Conservation (phyloP, 2,113 vertebrate genomes). For the Corythornis cristatus region DNA sequence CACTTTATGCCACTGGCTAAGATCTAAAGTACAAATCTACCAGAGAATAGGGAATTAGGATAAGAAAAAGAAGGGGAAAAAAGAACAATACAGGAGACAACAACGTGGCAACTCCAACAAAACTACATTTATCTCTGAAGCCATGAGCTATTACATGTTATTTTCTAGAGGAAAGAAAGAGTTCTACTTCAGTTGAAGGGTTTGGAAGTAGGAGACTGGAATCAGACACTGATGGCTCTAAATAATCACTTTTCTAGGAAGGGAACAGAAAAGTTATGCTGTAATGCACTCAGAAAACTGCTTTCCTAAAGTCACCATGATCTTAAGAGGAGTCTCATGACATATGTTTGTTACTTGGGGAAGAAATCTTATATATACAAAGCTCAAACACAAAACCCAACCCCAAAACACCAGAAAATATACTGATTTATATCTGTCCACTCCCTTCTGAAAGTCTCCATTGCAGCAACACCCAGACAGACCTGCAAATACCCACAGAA, state of each 20-base stretch:
- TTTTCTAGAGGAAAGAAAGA: background rate
- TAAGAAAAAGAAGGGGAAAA: background rate
- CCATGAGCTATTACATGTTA: background rate
- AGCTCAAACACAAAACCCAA: background rate
- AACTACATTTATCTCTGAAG: background rate
- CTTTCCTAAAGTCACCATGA: background rate
- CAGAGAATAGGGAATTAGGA: slow-evolving; percentile 36
- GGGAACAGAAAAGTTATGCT: background rate
- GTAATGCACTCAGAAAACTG: background rate
- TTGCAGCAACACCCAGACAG: background rate
- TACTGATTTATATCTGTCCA: background rate
- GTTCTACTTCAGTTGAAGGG: background rate
- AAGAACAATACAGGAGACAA: background rate
- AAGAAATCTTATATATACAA: background rate
- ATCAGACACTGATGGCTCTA: background rate
- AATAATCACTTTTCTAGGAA: background rate
- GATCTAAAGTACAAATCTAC: slow-evolving; percentile 38
- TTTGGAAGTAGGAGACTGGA: background rate
- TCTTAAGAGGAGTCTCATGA: background rate
- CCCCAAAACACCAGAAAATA: background rate
- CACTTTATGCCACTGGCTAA: slow-evolving; percentile 39
- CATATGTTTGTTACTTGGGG: background rate
- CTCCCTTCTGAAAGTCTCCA: background rate
- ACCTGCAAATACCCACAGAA: background rate
- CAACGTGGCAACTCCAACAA: slow-evolving; percentile 18